Conservation (phyloP, 2,113 vertebrate genomes). For the Salvelinus alpinus region DNA sequence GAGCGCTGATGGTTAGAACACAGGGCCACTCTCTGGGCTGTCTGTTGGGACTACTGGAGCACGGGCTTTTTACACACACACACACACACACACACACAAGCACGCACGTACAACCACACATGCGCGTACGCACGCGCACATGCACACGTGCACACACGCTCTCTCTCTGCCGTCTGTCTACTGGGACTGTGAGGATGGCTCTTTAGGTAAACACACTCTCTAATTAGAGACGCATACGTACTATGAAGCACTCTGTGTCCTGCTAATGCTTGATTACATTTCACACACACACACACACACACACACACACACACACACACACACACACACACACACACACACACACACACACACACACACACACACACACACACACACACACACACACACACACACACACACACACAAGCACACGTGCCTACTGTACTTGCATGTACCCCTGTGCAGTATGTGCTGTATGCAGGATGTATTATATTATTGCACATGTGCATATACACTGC, state of each 20-base stretch:
- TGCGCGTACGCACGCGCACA: not conserved
- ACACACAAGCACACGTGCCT: too few species aligned
- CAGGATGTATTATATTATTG: too few species aligned
- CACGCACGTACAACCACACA: not conserved
- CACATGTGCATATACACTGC: too few species aligned
- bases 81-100: not conserved
- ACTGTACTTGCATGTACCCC: too few species aligned
- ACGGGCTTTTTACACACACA: not conserved
- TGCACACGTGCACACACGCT: not conserved
- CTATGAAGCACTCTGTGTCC: too few species aligned
- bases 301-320: not conserved
- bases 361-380: not conserved
- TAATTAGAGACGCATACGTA: too few species aligned
- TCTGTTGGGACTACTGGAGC: not conserved
- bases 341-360: not conserved
- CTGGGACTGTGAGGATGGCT: too few species aligned
- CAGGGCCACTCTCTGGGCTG: too few species aligned
- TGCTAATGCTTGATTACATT: too few species aligned
- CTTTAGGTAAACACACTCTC: too few species aligned
- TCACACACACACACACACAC: slow-evolving; percentile 1
- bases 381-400: not conserved
- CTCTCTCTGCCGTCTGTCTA: too few species aligned
- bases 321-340: not conserved
- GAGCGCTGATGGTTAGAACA: not conserved
- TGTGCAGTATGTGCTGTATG: too few species aligned